Percentiles rank a stretch among this genome's conserved stretches.
phyloP scores from a whole-genome alignment of 1,140 invertebrate species.

The Nixonia krombeini region DNA sequence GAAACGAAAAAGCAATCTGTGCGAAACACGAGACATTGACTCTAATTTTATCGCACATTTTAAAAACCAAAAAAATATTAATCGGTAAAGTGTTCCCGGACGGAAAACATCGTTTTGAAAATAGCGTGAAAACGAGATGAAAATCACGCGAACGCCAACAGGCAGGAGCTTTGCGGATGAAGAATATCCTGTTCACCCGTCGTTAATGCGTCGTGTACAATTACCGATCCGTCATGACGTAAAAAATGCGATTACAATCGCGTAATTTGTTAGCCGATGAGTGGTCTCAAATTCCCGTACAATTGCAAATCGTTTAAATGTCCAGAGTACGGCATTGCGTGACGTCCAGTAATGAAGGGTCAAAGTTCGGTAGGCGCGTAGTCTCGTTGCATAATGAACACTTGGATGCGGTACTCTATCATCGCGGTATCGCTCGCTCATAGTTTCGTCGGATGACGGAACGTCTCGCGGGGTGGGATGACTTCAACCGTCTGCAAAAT shows the following conservation, averaged over 20 bases:
- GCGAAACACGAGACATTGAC: too few relatives aligned
- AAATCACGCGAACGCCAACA: too few relatives aligned
- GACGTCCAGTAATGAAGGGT: constrained; percentile 29
- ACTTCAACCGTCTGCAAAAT: constrained; percentile 55
- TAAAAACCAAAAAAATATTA: too few relatives aligned
- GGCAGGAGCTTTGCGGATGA: too few relatives aligned
- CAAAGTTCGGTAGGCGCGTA: constrained; percentile 5
- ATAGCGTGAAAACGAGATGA: too few relatives aligned
- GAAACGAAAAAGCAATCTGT: too few relatives aligned
- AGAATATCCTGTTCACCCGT: too few relatives aligned
- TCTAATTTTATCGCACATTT: too few relatives aligned
- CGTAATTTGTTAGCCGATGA: background rate
- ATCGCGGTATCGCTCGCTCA: constrained; percentile 2
- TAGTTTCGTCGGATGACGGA: background rate
- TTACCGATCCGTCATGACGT: background rate
- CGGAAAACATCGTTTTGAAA: too few relatives aligned
- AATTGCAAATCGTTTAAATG: constrained; percentile 15
- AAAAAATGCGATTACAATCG: constrained; percentile 1
- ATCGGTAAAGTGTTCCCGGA: too few relatives aligned
- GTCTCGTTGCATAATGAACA: constrained; percentile 14
- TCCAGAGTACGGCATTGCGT: constrained; percentile 32
- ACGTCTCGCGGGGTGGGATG: constrained; percentile 37
- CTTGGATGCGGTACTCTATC: constrained; percentile 9
- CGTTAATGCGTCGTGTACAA: too few relatives aligned
- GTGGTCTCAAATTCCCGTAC: constrained; percentile 18